Evolutionary conservation across 2,113 vertebrate species (phyloP).

Genomic region (Nothobranchius furzeri): DNA sequence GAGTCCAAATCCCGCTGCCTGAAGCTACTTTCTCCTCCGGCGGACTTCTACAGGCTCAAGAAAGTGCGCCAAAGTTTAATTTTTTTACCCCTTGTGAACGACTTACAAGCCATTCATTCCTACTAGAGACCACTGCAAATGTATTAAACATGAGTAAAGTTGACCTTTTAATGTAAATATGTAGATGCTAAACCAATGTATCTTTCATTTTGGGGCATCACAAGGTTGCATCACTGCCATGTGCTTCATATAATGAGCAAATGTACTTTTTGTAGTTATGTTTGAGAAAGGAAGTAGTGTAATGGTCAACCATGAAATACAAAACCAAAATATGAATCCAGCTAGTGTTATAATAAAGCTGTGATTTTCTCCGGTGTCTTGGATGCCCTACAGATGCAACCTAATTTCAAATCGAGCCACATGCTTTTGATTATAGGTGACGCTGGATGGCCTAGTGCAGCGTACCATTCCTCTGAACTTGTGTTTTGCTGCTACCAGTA

Average conservation of each 20-base stretch:
- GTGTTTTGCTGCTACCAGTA: not conserved
- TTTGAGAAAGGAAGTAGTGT: constrained; percentile 8
- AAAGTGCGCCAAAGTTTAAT: no score
- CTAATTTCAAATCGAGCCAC: constrained; percentile 47
- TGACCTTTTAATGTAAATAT: no score
- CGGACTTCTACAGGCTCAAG: no score
- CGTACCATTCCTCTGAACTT: constrained; percentile 2
- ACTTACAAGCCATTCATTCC: no score
- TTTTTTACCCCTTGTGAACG: no score
- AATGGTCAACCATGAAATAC: constrained; percentile 27
- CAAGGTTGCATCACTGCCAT: not conserved
- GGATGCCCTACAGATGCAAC: constrained; percentile 38
- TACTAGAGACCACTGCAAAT: no score
- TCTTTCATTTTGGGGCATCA: no score
- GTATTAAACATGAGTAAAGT: no score
- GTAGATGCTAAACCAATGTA: no score
- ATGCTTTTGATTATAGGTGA: constrained; percentile 53
- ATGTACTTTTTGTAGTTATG: not conserved
- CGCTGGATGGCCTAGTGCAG: constrained; percentile 21
- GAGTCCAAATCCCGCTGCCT: no score
- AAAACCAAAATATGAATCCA: constrained; percentile 21
- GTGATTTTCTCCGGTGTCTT: constrained; percentile 7
- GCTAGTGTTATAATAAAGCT: constrained; percentile 36
- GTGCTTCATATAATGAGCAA: not conserved
- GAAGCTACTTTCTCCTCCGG: no score